These are phyloP conservation scores for Drosophila yakuba DNA, from an alignment of 1,140 invertebrate genomes.

Conservation along the genomic window DNA sequence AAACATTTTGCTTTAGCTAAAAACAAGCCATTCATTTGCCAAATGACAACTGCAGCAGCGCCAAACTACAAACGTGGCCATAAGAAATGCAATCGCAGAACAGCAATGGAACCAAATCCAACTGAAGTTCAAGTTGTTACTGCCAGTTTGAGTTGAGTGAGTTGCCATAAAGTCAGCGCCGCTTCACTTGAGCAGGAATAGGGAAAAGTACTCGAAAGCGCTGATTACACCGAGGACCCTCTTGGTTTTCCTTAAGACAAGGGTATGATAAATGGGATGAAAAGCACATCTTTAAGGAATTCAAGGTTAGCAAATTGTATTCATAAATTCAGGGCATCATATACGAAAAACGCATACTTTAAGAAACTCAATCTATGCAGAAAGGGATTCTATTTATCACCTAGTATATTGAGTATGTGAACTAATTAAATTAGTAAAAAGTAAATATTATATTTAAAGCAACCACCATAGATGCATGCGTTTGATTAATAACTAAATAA, in stretches of 20 bases:
- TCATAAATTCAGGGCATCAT: no score
- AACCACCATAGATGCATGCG: no score
- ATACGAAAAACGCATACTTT: no score
- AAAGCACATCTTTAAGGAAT: no score
- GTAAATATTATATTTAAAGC: no score
- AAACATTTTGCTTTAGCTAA: constrained; percentile 73
- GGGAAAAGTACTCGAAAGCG: constrained; percentile 1
- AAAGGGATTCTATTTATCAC: no score
- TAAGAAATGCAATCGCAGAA: constrained; percentile 70
- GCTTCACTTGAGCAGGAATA: constrained; percentile 40
- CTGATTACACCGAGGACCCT: neutral
- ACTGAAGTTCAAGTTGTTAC: constrained; percentile 68
- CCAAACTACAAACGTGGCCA: constrained; percentile 69
- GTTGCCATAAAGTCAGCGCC: constrained; percentile 50
- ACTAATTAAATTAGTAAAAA: no score
- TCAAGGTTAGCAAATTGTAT: neutral
- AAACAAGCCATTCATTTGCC: constrained; percentile 81
- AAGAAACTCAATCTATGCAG: no score
- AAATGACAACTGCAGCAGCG: constrained; percentile 74
- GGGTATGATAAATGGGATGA: no score
- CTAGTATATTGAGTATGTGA: no score
- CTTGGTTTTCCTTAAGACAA: neutral
- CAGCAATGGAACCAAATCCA: constrained; percentile 19
- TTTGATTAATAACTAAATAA: neutral
- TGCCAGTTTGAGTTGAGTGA: constrained; percentile 39